phyloP scores from a whole-genome alignment of 2,113 vertebrate genomes.

The Alaudala cheleensis region DNA sequence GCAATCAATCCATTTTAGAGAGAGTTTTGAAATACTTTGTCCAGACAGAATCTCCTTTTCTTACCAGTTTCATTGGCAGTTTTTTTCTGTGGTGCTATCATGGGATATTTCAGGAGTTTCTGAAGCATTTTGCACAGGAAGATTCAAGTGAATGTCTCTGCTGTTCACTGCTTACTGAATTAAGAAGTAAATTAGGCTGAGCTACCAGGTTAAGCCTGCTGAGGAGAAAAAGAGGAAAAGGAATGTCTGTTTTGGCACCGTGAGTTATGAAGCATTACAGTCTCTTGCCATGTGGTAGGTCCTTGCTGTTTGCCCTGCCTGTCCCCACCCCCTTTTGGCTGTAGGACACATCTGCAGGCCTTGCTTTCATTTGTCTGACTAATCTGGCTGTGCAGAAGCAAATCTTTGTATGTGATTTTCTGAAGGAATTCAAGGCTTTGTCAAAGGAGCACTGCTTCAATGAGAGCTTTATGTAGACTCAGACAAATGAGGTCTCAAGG shows the following conservation, averaged over 20 bases:
- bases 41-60: neutral
- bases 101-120: neutral
- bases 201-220: neutral
- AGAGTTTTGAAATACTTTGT: neutral
- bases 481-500: neutral
- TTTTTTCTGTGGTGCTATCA: neutral
- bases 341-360: neutral
- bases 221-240: neutral
- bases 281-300: neutral
- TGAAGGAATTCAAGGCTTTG: neutral
- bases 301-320: neutral
- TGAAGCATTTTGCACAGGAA: neutral
- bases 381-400: neutral
- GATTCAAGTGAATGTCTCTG: neutral
- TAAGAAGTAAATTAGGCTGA: neutral
- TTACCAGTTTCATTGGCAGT: neutral
- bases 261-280: fast-evolving
- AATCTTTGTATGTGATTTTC: neutral
- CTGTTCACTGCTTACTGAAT: neutral
- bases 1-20: neutral
- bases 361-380: neutral
- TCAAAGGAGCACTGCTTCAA: neutral
- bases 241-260: fast-evolving
- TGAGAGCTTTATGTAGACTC: neutral
- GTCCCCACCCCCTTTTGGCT: neutral